A percentile compares a stretch with the other conserved stretches of the same genome.
Conservation (phyloP, 2,888 invertebrate species). For the Brachyopa scutellaris region DNA sequence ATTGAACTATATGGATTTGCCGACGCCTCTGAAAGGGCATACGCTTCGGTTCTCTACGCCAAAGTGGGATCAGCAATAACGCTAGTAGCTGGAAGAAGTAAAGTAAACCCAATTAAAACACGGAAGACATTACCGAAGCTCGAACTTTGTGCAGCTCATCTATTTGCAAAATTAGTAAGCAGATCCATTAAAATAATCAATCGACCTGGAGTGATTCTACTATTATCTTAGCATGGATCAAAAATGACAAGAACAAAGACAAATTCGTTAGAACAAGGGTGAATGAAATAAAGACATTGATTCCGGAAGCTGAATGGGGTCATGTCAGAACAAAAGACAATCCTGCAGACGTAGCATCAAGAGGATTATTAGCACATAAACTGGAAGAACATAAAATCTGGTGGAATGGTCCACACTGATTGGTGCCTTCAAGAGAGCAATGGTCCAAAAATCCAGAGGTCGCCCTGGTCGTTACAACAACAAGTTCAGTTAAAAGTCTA, state of each 20-base stretch:
- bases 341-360: background rate
- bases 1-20: slow-evolving; percentile 23
- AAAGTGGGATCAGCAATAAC: background rate
- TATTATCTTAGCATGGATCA: background rate
- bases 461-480: background rate
- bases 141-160: background rate
- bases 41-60: background rate
- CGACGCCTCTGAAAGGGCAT: slow-evolving; percentile 25
- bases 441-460: background rate
- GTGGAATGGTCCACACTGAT: background rate
- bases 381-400: background rate
- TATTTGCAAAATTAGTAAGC: background rate
- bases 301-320: background rate
- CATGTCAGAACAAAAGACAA: background rate
- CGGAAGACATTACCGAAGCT: background rate
- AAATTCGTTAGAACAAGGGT: background rate
- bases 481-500: background rate
- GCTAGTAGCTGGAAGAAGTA: background rate
- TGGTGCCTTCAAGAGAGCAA: background rate
- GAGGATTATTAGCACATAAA: background rate
- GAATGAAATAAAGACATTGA: background rate
- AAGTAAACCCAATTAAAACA: background rate
- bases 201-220: background rate
- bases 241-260: background rate
- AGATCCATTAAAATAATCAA: background rate